Percentiles rank a stretch among this genome's conserved stretches.
Evolutionary conservation across 2,113 vertebrate genomes (phyloP).

Genomic region (Leptobrachium leishanense): DNA sequence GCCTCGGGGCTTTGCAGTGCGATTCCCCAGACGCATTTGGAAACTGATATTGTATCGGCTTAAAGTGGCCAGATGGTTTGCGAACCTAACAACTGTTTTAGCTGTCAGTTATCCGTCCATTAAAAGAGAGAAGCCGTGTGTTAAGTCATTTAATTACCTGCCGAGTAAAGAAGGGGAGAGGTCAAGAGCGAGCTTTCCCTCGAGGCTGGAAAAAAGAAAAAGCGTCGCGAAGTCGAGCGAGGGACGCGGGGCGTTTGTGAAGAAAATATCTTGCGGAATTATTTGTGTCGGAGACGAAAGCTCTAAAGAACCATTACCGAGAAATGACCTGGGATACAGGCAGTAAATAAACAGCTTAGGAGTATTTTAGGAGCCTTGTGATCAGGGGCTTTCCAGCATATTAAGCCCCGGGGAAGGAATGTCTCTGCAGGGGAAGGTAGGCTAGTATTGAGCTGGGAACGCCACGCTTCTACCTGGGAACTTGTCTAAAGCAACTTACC

Average conservation of each 20-base stretch:
- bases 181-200: constrained; percentile 38
- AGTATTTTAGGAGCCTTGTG: background rate
- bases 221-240: constrained; percentile 30
- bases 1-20: background rate
- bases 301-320: constrained; percentile 21
- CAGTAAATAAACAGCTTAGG: constrained; percentile 5
- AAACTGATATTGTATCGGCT: constrained; percentile 37
- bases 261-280: constrained; percentile 38
- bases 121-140: constrained; percentile 42
- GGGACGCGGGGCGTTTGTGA: constrained; percentile 10
- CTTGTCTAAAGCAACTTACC: background rate
- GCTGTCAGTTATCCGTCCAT: constrained; percentile 43
- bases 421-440: background rate
- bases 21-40: constrained; percentile 34
- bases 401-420: background rate
- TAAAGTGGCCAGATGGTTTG: constrained; percentile 43
- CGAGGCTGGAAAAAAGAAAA: constrained; percentile 24
- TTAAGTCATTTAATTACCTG: constrained; percentile 46
- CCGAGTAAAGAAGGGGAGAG: constrained; percentile 41
- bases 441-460: background rate
- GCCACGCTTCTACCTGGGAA: background rate
- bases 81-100: constrained; percentile 47
- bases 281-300: constrained; percentile 31
- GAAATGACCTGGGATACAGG: background rate
- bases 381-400: no score